Base-by-base conservation (phyloP, 1,140 invertebrate species). In the Telenomus remus region DNA sequence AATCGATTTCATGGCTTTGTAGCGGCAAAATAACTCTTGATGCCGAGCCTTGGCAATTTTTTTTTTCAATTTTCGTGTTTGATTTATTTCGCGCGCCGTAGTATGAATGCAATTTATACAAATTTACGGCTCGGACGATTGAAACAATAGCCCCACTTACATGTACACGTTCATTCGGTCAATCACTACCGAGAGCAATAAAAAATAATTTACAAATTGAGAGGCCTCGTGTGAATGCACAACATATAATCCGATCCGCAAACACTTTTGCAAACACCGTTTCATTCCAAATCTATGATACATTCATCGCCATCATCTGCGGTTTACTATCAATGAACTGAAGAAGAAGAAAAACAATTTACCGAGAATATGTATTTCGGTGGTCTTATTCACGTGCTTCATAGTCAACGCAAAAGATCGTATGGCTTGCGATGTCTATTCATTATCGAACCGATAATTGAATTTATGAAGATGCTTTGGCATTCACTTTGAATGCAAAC, bases 1-100 rank as follows among this genome's bases (percentile, higher is more conserved):
- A 50, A 63, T 13, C 10, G 14, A 56, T 71, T 71, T 71, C 43
- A 51, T 16, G 35, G 5, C 54, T 49, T 48, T 35, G 54, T 46
- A 39, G 4, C 4, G 42, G 48, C 43, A n/a, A 44, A 44, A 44
- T 46, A 57, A 57, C 15, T 55, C 33, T 55, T 4, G 9, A 46
- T 56, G 11, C 4, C 13, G 34, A 34, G 14, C 12, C 53, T 12
- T 44, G 47, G 33, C 39, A 11, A 14, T 16, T 47, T 47, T 35
- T 64, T 34, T 4, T 48, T 16, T 48, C 49, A 19, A 35, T 51
- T 49, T 12, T 14, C 15, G 27, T 33, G 11, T 60, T 27, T 60
- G 47, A 50, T 60, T 42, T 50, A 50, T 60, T 13, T 9, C 33
- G 35, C 5, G 39, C 16, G 35, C 27, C 34, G 46, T 4, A 9